phyloP scores from a whole-genome alignment of 2,113 vertebrate genomes.

The Phodopus roborovskii region DNA sequence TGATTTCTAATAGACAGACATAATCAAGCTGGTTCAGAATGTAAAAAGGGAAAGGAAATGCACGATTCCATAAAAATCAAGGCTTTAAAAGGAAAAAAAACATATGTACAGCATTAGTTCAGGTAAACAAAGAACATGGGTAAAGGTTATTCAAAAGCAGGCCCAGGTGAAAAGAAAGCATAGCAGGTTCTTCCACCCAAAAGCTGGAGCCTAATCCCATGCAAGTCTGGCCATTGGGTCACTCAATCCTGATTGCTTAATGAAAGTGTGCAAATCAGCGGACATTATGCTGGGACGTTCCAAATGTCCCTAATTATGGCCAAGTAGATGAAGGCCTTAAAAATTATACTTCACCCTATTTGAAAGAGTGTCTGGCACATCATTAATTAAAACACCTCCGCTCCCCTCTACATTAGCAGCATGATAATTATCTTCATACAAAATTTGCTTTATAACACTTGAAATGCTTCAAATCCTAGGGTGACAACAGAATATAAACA shows the following conservation, averaged over 20 bases:
- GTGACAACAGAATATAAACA: constrained; percentile 80
- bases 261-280: constrained; percentile 81
- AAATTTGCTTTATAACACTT: constrained; percentile 83
- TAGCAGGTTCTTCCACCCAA: not conserved
- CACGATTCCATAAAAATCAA: not conserved
- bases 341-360: constrained; percentile 83
- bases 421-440: constrained; percentile 79
- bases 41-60: not conserved
- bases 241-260: constrained; percentile 71
- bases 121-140: not conserved
- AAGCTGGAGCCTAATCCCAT: not conserved
- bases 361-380: constrained; percentile 84
- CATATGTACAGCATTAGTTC: not conserved
- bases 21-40: not conserved
- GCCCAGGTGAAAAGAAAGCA: not conserved
- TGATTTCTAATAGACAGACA: constrained; percentile 3
- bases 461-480: constrained; percentile 70
- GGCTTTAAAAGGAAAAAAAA: constrained; percentile 1
- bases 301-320: constrained; percentile 81
- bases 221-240: constrained; percentile 36
- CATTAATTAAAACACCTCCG: constrained; percentile 82
- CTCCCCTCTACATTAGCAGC: constrained; percentile 83
- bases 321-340: constrained; percentile 83
- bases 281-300: constrained; percentile 67
- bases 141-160: not conserved